Conservation (phyloP, 2,888 invertebrate species). For the Malacosoma neustria region DNA sequence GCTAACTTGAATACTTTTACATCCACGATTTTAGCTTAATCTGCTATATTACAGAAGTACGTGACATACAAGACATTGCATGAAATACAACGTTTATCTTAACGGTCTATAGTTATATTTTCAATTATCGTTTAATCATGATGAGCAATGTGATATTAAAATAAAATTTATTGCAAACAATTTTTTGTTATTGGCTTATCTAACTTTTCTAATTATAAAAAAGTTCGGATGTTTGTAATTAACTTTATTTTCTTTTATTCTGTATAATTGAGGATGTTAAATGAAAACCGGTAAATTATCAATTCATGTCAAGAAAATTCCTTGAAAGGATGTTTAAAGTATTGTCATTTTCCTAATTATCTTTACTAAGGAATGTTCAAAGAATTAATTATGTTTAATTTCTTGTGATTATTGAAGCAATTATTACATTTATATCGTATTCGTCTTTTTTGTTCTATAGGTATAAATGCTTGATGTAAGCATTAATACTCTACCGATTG, state of each 20-base stretch:
- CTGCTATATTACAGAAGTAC: background rate
- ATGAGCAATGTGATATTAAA: background rate
- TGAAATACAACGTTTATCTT: background rate
- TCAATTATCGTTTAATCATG: background rate
- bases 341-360: background rate
- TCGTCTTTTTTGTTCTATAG: too few species aligned
- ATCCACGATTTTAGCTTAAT: too few species aligned
- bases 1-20: too few species aligned
- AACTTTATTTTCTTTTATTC: slow-evolving; percentile 1
- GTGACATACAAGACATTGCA: background rate
- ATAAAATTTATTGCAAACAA: background rate
- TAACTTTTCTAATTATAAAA: background rate
- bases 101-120: background rate
- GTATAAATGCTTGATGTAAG: too few species aligned
- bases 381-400: too few species aligned
- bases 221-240: background rate
- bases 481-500: too few species aligned
- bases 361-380: too few species aligned
- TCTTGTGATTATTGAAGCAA: too few species aligned
- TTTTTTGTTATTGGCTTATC: background rate
- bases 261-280: too few species aligned
- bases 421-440: too few species aligned
- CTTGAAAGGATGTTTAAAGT: background rate
- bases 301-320: background rate
- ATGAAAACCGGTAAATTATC: background rate